These are phyloP conservation scores for Xanthia icteritia DNA, from an alignment of 2,888 invertebrate genomes.

Conservation along the genomic window DNA sequence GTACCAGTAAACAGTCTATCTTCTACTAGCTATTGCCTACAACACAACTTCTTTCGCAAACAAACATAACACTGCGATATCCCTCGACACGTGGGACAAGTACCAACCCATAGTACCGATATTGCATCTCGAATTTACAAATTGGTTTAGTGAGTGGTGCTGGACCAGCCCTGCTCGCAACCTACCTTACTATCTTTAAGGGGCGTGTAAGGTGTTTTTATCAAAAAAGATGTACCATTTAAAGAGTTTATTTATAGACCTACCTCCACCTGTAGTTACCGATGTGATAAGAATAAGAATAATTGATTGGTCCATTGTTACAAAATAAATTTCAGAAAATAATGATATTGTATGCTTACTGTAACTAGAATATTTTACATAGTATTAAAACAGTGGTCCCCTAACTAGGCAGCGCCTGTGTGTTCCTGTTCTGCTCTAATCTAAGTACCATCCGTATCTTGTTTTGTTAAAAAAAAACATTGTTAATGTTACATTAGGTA, in stretches of 20 bases:
- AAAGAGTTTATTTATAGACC: background rate
- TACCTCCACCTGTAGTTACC: background rate
- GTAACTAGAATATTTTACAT: too few species aligned
- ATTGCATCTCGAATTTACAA: too few species aligned
- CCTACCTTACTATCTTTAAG: background rate
- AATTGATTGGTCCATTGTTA: too few species aligned
- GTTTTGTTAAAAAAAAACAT: slow-evolving; percentile 7
- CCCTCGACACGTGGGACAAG: too few species aligned
- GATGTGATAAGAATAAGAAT: background rate
- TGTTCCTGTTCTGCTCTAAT: slow-evolving; percentile 5
- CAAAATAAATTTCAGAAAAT: too few species aligned
- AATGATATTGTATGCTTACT: too few species aligned
- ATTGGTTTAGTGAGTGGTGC: too few species aligned
- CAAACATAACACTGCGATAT: too few species aligned
- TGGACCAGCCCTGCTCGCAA: background rate
- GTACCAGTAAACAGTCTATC: too few species aligned
- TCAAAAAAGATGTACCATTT: background rate
- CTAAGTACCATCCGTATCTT: background rate
- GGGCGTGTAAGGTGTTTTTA: background rate
- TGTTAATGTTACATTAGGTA: slow-evolving; percentile 35
- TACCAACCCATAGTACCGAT: background rate
- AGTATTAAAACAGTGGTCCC: too few species aligned
- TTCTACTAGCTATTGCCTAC: too few species aligned
- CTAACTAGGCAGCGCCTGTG: background rate
- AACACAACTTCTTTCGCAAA: too few species aligned